Evolutionary conservation across 2,113 vertebrate species (phyloP).

Genomic region (Phrynosoma blainvillii): DNA sequence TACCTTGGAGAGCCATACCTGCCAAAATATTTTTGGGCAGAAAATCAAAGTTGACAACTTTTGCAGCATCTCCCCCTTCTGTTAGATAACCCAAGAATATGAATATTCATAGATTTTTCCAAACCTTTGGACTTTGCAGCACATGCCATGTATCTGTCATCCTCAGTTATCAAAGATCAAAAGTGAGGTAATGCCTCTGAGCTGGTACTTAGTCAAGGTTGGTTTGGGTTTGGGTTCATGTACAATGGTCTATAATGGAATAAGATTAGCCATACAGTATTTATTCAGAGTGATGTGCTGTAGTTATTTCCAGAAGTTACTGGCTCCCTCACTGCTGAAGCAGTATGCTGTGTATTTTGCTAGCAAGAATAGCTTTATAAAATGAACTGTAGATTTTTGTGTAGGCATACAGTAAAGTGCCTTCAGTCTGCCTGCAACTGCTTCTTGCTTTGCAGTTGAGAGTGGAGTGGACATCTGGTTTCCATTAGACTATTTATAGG

Average conservation of each 20-base stretch:
- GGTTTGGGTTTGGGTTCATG: not conserved
- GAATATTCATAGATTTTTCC: not conserved
- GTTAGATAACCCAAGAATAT: not conserved
- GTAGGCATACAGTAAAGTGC: not conserved
- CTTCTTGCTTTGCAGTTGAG: not conserved
- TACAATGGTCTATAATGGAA: not conserved
- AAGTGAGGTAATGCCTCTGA: not conserved
- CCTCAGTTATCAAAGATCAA: not conserved
- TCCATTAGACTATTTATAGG: conserved; percentile 10
- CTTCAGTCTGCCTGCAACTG: not conserved
- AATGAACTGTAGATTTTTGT: not conserved
- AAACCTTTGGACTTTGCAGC: not conserved
- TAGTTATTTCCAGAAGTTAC: not conserved
- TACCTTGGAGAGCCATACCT: not conserved
- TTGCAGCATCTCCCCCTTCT: not conserved
- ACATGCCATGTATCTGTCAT: not conserved
- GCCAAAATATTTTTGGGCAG: not conserved
- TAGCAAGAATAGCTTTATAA: not conserved
- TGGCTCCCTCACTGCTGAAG: not conserved
- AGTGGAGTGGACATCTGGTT: not conserved
- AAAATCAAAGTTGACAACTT: not conserved
- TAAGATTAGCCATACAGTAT: not conserved
- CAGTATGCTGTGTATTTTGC: not conserved
- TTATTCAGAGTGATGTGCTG: not conserved
- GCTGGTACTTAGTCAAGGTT: not conserved